Conservation (phyloP, 2,797 vertebrate genomes). For the Nannoperca australis region DNA sequence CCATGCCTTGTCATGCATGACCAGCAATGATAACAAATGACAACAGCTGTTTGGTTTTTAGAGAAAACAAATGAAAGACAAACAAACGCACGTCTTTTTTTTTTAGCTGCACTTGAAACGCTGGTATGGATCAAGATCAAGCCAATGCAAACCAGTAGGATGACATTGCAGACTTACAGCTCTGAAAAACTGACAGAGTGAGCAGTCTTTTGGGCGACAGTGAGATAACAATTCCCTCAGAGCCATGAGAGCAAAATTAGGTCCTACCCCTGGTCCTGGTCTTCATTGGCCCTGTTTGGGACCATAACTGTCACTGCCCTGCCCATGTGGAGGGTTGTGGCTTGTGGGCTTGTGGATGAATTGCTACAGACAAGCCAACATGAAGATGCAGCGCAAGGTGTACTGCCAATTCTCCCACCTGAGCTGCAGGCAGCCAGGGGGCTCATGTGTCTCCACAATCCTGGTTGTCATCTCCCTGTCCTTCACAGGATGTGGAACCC, state of each 20-base stretch:
- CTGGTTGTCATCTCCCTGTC: constrained; percentile 76
- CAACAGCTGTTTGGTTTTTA: background rate
- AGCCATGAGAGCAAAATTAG: constrained; percentile 78
- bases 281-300: constrained; percentile 83
- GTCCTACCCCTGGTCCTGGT: constrained; percentile 84
- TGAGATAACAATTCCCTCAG: background rate
- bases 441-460: constrained; percentile 85
- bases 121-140: background rate
- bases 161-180: constrained; percentile 57
- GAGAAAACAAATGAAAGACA: too few relatives aligned
- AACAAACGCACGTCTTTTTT: background rate
- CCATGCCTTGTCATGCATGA: background rate
- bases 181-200: background rate
- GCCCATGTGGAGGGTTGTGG: constrained; percentile 90
- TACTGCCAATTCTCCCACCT: constrained; percentile 83
- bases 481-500: constrained; percentile 81
- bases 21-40: background rate
- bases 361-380: constrained; percentile 86
- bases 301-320: constrained; percentile 84
- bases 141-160: constrained; percentile 67
- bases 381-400: constrained; percentile 91
- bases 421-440: constrained; percentile 89
- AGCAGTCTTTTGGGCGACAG: background rate
- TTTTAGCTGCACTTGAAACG: background rate
- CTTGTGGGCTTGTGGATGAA: constrained; percentile 93